phyloP scores from a whole-genome alignment of 2,113 vertebrate genomes.

The Athene noctua region DNA sequence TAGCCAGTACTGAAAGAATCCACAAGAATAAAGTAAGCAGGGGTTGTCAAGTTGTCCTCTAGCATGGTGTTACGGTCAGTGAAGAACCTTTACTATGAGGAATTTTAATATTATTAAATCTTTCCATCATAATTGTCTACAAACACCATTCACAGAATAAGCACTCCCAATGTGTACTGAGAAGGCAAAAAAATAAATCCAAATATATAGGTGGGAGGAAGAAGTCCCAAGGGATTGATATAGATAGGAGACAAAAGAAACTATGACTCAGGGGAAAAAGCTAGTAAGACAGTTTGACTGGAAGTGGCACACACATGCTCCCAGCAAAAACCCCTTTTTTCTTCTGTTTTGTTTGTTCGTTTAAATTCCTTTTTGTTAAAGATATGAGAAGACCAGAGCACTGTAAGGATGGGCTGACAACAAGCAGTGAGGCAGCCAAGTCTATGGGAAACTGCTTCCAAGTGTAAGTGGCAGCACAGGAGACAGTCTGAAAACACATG shows the following conservation, averaged over 20 bases:
- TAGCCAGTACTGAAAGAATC: background rate
- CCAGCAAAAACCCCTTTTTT: background rate
- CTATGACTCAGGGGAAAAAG: background rate
- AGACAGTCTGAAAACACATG: background rate
- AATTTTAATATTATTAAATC: background rate
- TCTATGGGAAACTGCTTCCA: background rate
- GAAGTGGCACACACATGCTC: background rate
- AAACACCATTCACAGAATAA: background rate
- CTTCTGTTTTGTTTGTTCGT: background rate
- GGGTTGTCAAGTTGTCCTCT: background rate
- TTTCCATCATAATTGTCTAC: background rate
- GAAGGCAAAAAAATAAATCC: background rate
- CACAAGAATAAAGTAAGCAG: background rate
- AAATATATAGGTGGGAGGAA: background rate
- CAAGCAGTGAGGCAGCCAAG: fast-evolving
- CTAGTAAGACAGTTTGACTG: fast-evolving
- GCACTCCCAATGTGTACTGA: background rate
- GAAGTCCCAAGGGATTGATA: background rate
- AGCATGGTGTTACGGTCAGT: fast-evolving
- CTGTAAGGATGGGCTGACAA: background rate
- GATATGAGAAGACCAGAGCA: background rate
- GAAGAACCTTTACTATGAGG: background rate
- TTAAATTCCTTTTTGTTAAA: background rate
- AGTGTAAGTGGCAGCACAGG: background rate
- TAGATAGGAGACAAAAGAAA: background rate